Evolutionary conservation across 2,797 vertebrate genomes (phyloP), one percentile per base, ranked within the genome.

Genomic region (Odontamblyopus lacepedii): DNA sequence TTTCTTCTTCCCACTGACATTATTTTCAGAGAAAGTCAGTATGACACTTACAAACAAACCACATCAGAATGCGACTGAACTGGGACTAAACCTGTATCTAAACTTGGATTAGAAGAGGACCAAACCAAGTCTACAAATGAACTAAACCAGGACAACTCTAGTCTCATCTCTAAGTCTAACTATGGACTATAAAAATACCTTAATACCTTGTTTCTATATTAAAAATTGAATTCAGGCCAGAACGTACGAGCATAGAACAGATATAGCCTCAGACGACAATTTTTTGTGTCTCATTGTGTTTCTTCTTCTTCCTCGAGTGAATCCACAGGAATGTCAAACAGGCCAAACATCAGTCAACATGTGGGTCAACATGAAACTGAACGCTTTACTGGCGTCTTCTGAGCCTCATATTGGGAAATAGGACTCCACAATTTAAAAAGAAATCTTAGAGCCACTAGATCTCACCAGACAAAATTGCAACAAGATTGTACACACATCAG

Each of bases 321-420:
- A 78, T 72, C 71, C 62, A 67, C n/a, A 5, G 71, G 70, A 78
- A 82, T 56, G 75, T 72, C 48, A 76, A 67, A 63, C 48, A 75
- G 51, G 35, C 63, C 59, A 30, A 27, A 41, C 61, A 66, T 29
- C 41, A 30, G 41, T 38, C 18, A 8, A 69, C 66, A 72, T 27
- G 62, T 38, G 67, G 63, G 70, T 13, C 30, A 51, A 60, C 50
- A 32, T 4, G n/a, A 30, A 53, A 26, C 23, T 15, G n/a, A 26
- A 44, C 0, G 13, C 15, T 26, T 6, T 44, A 26, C 38, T 64
- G 62, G 18, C n/a, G 23, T 26, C 35, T 41, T 6, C 55, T 26
- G 23, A 12, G 55, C 55, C 23, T 26, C 23, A 1, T n/a, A 55
- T 55, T 8, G n/a, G 7, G 53, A 23, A 55, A 13, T 15, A 48